Conservation (phyloP, 2,888 invertebrate genomes). For the Rhagophthalmus giganteus region DNA sequence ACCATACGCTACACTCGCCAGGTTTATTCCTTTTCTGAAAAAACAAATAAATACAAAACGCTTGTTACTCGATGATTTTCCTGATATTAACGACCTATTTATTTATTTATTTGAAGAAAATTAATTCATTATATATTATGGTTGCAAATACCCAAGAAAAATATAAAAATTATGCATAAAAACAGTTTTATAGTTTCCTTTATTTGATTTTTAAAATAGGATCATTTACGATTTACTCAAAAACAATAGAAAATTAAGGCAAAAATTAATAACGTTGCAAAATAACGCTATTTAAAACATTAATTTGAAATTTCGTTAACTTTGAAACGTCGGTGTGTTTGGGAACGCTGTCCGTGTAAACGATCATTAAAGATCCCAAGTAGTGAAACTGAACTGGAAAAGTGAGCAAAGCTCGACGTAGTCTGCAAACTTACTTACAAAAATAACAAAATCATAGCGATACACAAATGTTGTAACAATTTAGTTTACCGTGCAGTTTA, state of each 20-base stretch:
- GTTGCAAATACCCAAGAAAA: too few species aligned
- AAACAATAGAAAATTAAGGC: too few species aligned
- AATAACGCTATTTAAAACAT: too few species aligned
- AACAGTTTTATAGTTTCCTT: too few species aligned
- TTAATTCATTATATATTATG: too few species aligned
- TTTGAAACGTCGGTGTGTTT: too few species aligned
- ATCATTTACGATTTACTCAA: too few species aligned
- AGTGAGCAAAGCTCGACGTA: slow-evolving; percentile 33
- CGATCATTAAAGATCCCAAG: slow-evolving; percentile 30
- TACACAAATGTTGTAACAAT: not conserved
- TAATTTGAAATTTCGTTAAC: too few species aligned
- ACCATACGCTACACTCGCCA: slow-evolving; percentile 35
- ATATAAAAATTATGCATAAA: too few species aligned
- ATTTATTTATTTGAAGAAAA: too few species aligned
- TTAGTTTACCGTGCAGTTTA: not conserved
- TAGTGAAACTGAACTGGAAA: slow-evolving; percentile 36
- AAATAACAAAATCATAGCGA: slow-evolving; percentile 32
- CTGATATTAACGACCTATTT: not conserved
- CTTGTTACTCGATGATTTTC: not conserved
- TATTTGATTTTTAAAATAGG: too few species aligned
- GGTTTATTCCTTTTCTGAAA: slow-evolving; percentile 10
- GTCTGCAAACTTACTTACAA: slow-evolving; percentile 35
- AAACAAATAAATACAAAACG: not conserved
- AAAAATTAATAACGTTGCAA: too few species aligned
- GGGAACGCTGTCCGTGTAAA: slow-evolving; percentile 26